Evolutionary conservation across 2,113 vertebrate genomes (phyloP), one percentile per base, ranked within the genome.

Genomic region (Spizaetus ornatus): DNA sequence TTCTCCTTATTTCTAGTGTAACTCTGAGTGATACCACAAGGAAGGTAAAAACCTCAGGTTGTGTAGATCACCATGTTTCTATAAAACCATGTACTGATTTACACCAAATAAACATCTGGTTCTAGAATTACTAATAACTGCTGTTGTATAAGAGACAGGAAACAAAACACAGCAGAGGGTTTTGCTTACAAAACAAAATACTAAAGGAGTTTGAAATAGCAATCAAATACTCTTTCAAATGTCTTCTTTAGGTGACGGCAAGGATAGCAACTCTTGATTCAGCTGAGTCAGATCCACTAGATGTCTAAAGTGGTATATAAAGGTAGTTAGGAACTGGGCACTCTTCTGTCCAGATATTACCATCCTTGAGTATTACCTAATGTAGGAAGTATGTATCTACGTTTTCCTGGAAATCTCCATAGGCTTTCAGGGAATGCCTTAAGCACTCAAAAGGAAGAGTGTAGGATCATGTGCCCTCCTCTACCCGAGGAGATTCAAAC

Each of bases 141-240:
- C 29, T 58, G 11, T 25, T 76, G 31, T 69, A 63, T 29, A 2
- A 3, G 58, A 48, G 74, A 72, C 34, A 72, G 29, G 65, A 92
- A 86, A 59, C 15, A 74, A 86, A 88, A 84, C 19, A 90, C 27
- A 65, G n/a, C 32, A 55, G 11, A 88, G 16, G 19, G 15, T 34
- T 90, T 93, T 88, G 23, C 81, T 89, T 90, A 69, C 36, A 69
- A 74, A 90, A 71, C 40, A 72, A 65, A 86, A 65, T 52, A 31
- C 22, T 36, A 42, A 31, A 79, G 19, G 42, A 83, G 29, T 45
- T 45, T 34, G 59, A 90, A 95, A 71, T 16, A 80, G 10, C 34
- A 62, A 31, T 45, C 13, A 47, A 77, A 84, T 77, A 77, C 5
- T 8, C 26, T 77, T 72, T 82, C 50, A 92, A 32, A 67, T 88